These are phyloP conservation scores for Apocrypta bakeri DNA, from an alignment of 1,140 invertebrate species.

Conservation along the genomic window DNA sequence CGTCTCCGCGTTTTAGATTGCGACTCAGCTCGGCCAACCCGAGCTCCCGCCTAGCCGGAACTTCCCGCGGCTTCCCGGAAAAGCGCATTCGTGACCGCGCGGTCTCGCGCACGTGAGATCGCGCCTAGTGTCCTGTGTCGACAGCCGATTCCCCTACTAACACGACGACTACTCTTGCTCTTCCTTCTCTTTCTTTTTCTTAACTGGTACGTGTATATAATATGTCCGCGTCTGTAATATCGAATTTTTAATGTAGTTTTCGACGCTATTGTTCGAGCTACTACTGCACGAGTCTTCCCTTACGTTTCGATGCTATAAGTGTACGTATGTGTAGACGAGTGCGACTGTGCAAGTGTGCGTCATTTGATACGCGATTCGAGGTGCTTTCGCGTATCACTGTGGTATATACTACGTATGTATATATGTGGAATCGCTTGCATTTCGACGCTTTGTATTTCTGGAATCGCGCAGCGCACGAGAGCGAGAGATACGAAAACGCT, in stretches of 20 bases:
- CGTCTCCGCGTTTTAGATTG: slow-evolving; percentile 1
- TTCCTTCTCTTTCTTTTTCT: not conserved
- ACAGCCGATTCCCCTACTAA: not conserved
- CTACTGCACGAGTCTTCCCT: too few relatives aligned
- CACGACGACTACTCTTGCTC: not conserved
- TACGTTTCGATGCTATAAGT: not conserved
- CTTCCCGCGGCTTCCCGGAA: slow-evolving; percentile 65
- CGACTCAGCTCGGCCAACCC: not conserved
- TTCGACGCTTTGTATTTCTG: slow-evolving; percentile 32
- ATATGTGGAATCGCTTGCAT: slow-evolving; percentile 14
- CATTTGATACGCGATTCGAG: slow-evolving; percentile 5
- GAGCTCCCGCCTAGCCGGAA: slow-evolving; percentile 65
- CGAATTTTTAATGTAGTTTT: not conserved
- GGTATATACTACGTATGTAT: not conserved
- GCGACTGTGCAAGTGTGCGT: not conserved
- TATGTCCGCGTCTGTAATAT: not conserved
- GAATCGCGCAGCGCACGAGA: slow-evolving; percentile 8
- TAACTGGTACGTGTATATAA: not conserved
- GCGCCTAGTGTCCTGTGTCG: slow-evolving; percentile 8
- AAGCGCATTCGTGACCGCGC: slow-evolving; percentile 19
- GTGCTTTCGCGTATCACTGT: not conserved
- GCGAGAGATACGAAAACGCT: not conserved
- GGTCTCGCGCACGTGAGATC: slow-evolving; percentile 2
- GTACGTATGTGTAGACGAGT: not conserved
- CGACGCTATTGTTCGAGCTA: too few relatives aligned